Percentiles rank a stretch among this genome's conserved stretches.
phyloP scores from a whole-genome alignment of 2,888 invertebrate species.

The Andrena praecox region DNA sequence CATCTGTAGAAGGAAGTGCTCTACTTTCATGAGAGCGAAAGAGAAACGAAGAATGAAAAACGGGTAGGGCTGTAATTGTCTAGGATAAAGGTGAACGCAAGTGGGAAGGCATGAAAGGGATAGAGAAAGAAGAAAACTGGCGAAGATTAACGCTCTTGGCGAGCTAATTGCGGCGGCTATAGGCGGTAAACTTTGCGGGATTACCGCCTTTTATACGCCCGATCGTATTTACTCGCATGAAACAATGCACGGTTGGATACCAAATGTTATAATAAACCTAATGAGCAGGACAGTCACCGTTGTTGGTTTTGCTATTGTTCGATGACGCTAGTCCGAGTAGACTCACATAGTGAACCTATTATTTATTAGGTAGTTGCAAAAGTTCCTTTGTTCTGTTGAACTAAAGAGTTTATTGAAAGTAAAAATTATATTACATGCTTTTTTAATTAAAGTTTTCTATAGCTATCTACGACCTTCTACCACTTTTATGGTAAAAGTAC shows the following conservation, averaged over 20 bases:
- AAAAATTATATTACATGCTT: too few relatives aligned
- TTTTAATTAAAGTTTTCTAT: too few relatives aligned
- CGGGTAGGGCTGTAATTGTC: constrained; percentile 57
- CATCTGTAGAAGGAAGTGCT: constrained; percentile 80
- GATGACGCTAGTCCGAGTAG: not conserved
- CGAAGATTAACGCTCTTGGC: constrained; percentile 42
- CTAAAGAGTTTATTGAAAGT: too few relatives aligned
- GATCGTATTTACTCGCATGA: not conserved
- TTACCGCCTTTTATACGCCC: constrained; percentile 21
- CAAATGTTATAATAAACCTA: not conserved
- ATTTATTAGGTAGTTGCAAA: not conserved
- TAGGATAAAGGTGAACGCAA: constrained; percentile 46
- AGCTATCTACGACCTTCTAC: too few relatives aligned
- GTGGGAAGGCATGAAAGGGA: constrained; percentile 39
- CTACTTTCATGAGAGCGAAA: constrained; percentile 75
- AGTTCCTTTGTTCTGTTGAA: too few relatives aligned
- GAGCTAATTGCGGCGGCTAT: constrained; percentile 46
- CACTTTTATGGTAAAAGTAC: too few relatives aligned
- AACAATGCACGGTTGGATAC: constrained; percentile 26
- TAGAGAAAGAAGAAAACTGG: constrained; percentile 27
- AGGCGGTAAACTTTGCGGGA: constrained; percentile 26
- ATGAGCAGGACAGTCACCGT: not conserved
- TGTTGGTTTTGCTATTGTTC: not conserved
- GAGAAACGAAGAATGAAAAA: constrained; percentile 56
- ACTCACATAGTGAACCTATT: not conserved